phyloP scores from a whole-genome alignment of 2,888 invertebrate species.

The Drosophila atripex region DNA sequence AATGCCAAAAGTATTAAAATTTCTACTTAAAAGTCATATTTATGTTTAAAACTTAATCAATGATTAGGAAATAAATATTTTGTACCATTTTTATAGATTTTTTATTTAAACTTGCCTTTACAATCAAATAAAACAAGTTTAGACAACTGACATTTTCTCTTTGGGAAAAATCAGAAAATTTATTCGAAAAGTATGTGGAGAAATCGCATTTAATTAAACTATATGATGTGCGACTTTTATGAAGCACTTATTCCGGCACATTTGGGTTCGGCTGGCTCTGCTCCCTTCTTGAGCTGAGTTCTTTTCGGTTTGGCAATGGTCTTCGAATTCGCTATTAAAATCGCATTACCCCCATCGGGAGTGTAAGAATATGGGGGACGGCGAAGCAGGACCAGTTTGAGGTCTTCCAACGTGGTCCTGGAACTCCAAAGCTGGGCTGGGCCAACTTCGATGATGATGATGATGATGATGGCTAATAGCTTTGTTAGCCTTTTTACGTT shows the following conservation, averaged over 20 bases:
- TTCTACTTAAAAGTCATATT: no score
- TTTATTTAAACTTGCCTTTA: no score
- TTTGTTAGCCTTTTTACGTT: conserved; percentile 51
- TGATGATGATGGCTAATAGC: conserved; percentile 56
- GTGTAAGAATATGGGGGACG: conserved; percentile 4
- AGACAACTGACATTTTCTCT: not conserved
- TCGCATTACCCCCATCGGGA: conserved; percentile 33
- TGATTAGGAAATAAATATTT: not conserved
- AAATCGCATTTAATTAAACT: conserved; percentile 33
- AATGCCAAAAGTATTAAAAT: no score
- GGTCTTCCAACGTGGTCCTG: conserved; percentile 39
- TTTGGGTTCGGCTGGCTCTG: conserved; percentile 33
- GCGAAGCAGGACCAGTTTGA: conserved; percentile 29
- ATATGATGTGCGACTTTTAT: conserved; percentile 46
- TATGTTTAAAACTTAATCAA: no score
- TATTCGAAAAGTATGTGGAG: conserved; percentile 1
- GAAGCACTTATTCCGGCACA: conserved; percentile 52
- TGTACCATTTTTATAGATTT: not conserved
- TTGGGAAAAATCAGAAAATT: not conserved
- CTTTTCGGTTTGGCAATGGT: conserved; percentile 28
- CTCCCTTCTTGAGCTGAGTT: conserved; percentile 2
- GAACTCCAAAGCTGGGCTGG: conserved; percentile 32
- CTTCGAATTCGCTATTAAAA: conserved; percentile 45
- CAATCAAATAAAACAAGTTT: conserved; percentile 13
- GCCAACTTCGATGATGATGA: conserved; percentile 41